Conservation (phyloP, 2,888 invertebrate species). For the Phengaris alcon region DNA sequence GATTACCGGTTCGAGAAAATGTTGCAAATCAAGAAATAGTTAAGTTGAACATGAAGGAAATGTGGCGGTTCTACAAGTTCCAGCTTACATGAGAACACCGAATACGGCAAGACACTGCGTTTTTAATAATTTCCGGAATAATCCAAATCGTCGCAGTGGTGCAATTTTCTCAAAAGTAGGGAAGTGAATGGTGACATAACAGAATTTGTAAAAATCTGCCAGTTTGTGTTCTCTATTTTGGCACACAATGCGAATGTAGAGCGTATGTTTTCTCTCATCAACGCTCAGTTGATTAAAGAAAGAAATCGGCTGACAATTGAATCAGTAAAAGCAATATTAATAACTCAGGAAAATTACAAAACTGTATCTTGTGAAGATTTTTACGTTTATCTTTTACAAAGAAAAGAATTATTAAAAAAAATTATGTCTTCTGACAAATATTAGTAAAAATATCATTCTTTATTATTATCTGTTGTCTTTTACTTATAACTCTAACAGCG, state of each 20-base stretch:
- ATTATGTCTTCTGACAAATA: not conserved
- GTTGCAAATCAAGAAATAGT: too few relatives aligned
- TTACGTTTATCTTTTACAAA: not conserved
- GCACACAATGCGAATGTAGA: conserved; percentile 19
- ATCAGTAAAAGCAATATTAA: conserved; percentile 4
- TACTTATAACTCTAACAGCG: not conserved
- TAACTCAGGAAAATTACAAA: conserved; percentile 5
- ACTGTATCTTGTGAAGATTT: conserved; percentile 6
- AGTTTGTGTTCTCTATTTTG: conserved; percentile 10
- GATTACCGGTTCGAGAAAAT: too few relatives aligned
- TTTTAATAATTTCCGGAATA: too few relatives aligned
- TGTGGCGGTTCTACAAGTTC: too few relatives aligned
- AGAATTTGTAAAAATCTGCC: not conserved
- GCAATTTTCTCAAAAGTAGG: conserved; percentile 4
- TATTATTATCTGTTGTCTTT: not conserved
- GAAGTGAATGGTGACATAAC: not conserved
- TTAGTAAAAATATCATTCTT: not conserved
- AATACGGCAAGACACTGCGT: too few relatives aligned
- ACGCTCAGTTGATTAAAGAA: conserved; percentile 16
- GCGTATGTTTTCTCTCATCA: conserved; percentile 8
- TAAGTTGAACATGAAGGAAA: too few relatives aligned
- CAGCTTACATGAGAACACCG: too few relatives aligned
- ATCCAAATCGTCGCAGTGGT: too few relatives aligned
- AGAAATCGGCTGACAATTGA: not conserved
- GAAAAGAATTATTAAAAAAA: not conserved